phyloP scores from a whole-genome alignment of 2,113 vertebrate genomes.

The Balaeniceps rex region DNA sequence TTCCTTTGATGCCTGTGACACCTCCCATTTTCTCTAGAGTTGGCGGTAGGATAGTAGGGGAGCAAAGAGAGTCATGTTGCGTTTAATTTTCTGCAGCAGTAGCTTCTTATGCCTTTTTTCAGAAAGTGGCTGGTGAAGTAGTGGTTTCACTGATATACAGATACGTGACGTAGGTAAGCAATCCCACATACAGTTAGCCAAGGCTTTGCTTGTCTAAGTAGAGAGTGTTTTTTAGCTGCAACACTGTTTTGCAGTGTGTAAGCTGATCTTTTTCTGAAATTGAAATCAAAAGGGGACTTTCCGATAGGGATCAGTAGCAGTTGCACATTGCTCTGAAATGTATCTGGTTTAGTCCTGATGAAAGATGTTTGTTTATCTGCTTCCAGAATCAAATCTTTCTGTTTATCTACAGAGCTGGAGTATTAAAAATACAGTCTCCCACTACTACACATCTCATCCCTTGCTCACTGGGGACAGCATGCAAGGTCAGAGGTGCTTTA shows the following conservation, averaged over 20 bases:
- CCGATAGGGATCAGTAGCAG: neutral
- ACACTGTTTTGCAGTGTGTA: neutral
- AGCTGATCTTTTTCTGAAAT: conserved; percentile 27
- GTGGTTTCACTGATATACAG: neutral
- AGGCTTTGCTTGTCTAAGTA: neutral
- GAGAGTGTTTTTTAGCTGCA: neutral
- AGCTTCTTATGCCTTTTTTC: neutral
- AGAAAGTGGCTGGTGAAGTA: neutral
- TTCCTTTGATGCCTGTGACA: neutral
- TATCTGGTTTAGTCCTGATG: neutral
- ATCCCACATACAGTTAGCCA: neutral
- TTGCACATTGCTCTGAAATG: neutral
- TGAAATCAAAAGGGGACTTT: neutral
- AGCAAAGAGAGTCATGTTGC: neutral
- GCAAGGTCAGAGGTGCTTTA: neutral
- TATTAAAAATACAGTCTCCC: neutral
- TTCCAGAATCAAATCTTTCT: conserved; percentile 13
- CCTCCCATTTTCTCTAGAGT: neutral
- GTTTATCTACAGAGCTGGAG: neutral
- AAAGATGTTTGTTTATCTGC: conserved; percentile 14
- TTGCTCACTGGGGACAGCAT: neutral
- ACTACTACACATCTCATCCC: neutral
- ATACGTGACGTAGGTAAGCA: neutral
- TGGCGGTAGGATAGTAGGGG: neutral
- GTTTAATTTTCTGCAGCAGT: neutral